Base-by-base conservation (phyloP, 2,113 vertebrate genomes). In the Lota lota region DNA sequence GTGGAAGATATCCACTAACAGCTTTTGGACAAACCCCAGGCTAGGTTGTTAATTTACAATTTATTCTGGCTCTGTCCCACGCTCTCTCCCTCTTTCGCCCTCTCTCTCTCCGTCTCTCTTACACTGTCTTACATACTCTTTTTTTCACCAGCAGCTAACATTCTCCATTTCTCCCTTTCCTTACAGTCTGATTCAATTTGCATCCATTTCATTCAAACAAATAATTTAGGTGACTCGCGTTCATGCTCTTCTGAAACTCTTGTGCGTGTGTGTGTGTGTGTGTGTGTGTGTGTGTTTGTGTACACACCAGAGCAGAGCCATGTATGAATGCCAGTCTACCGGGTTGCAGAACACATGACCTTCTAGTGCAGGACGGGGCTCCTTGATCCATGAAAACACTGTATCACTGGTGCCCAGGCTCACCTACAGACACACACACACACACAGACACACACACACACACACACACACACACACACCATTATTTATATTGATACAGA, bases 381-480 rank as follows among this genome's bases (percentile, higher is more conserved):
- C 87, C 78, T 88, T 90, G 73, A 97, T 90, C 96, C 95, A 99
- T 56, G 97, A 88, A 54, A 99, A 99, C 1, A 98, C 89, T 0
- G 96, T 99, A 72, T 99, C 97, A 69, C 97, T 99, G 64, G 97
- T 98, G 1, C 97, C 97, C 72, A 99, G 85, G 80, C 87, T 86
- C 8, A 88, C 83, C 86, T 87, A 69, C 0, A 75, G 0, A 77
- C 63, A 67, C 3, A 72, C 51, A 68, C 28, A 75, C 40, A 70
- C 54, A 63, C 65, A 66, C 62, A 56, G 54, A 63, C 70, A 54
- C 18, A 47, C 21, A 58, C 22, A 65, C 61, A 63, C 28, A 61
- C 57, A 53, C 10, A 64, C 50, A 66, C n/a, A 36, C 63, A 60
- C 53, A 56, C 53, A 56, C 53, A 56, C 53, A 56, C 53, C 40